Evolutionary conservation across 2,888 invertebrate species (phyloP), one percentile per base, ranked within the genome.

Genomic region (Nemapogon koenigi): DNA sequence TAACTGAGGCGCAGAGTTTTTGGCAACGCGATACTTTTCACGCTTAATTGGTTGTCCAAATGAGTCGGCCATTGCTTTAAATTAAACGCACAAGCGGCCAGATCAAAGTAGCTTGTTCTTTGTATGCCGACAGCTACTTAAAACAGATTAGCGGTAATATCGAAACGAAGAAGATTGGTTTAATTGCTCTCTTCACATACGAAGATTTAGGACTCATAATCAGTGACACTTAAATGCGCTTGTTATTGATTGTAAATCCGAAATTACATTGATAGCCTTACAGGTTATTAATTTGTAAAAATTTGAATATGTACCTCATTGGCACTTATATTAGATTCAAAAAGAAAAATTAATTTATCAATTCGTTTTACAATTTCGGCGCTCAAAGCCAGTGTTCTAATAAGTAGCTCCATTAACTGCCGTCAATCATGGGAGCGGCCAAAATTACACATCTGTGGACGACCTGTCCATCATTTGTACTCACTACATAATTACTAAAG

Each of bases 31-130:
- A 68, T 69, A 70, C 57, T 67, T 70, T 67, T 65, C 64, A 55
- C 66, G 57, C 65, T 70, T 73, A 76, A 76, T 72, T 76, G 75
- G 70, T 51, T 50, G 49, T 53, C 58, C 57, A 63, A 68, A 71
- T 64, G 63, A 64, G 59, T 48, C 43, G 49, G 62, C 33, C 33
- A 19, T 33, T 56, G 59, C 60, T 55, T 70, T 62, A 62, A 69
- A 64, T 69, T 67, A 64, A 51, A 15, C 25, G 41, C 55, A 33
- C 48, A 46, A 49, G 62, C 73, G 72, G 73, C 55, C 41, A 62
- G 62, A 58, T 75, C 71, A 75, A 72, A 75, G 63, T 50, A 43
- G 31, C 42, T 40, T 43, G 44, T 56, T 58, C 63, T 65, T 67
- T 65, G 60, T 62, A 49, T 49, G 51, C 47, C 47, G 46, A 43